A percentile compares a stretch with the other conserved stretches of the same genome.
phyloP scores from a whole-genome alignment of 1,140 invertebrate genomes.

The Neocloeon triangulifer region DNA sequence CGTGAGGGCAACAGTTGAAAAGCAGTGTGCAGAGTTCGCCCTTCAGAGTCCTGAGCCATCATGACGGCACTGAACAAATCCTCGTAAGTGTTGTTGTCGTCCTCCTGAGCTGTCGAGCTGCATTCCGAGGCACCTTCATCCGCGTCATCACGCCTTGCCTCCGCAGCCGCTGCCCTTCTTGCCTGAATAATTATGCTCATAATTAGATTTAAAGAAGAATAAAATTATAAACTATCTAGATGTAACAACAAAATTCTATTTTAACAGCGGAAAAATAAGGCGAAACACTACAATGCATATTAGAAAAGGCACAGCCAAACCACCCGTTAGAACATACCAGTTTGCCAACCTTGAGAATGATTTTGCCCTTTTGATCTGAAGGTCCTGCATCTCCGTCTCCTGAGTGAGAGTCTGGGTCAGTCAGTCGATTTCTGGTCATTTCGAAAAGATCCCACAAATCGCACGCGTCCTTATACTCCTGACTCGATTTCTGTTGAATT shows the following conservation, averaged over 20 bases:
- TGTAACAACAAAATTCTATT: background rate
- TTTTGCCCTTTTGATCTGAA: slow-evolving; percentile 27
- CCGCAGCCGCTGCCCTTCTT: slow-evolving; percentile 18
- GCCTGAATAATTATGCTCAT: slow-evolving; percentile 13
- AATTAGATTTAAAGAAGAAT: background rate
- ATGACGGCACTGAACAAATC: slow-evolving; percentile 66
- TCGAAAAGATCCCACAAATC: slow-evolving; percentile 72
- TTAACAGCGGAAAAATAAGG: background rate
- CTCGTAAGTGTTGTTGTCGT: slow-evolving; percentile 42
- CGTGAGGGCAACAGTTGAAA: slow-evolving; percentile 83
- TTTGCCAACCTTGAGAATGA: slow-evolving; percentile 29
- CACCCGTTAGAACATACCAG: slow-evolving; percentile 14
- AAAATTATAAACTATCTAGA: background rate
- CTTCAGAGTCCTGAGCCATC: slow-evolving; percentile 50
- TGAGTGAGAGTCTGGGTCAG: slow-evolving; percentile 20
- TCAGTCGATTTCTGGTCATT: slow-evolving; percentile 24
- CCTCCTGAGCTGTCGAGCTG: slow-evolving; percentile 45
- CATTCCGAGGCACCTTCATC: slow-evolving; percentile 42
- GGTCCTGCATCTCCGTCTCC: slow-evolving; percentile 16
- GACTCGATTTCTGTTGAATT: slow-evolving; percentile 35
- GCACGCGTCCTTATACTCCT: slow-evolving; percentile 77
- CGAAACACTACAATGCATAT: background rate
- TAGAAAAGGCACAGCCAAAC: too few relatives aligned
- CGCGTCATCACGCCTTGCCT: slow-evolving; percentile 20
- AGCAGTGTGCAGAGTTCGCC: slow-evolving; percentile 51